phyloP scores from a whole-genome alignment of 2,797 vertebrate species.

The Cuniculus paca region DNA sequence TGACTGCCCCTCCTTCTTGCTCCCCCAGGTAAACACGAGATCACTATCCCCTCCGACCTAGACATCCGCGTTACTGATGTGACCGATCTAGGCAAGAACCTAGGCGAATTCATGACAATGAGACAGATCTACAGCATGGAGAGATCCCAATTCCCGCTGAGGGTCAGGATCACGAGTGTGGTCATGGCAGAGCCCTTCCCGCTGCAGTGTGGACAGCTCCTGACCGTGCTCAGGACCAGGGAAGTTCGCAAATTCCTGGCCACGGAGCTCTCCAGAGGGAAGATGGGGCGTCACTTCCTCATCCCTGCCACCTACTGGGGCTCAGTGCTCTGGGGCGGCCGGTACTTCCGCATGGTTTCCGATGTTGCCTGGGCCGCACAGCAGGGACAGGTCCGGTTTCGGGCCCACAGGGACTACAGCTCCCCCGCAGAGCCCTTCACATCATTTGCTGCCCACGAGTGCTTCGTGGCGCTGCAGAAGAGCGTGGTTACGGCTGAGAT shows the following conservation, averaged over 20 bases:
- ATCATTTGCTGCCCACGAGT: background rate
- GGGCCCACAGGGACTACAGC: background rate
- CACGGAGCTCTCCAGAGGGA: conserved; percentile 44
- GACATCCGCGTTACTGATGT: background rate
- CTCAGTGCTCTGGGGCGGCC: background rate
- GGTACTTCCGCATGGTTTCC: background rate
- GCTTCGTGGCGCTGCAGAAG: background rate
- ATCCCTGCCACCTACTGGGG: background rate
- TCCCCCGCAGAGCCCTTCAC: background rate
- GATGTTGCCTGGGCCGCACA: background rate
- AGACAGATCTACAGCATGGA: conserved; percentile 35
- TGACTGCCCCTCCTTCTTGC: background rate
- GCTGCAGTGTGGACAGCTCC: background rate
- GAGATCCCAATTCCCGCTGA: background rate
- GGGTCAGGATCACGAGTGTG: background rate
- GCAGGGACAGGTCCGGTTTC: background rate
- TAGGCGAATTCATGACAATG: background rate
- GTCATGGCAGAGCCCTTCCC: background rate
- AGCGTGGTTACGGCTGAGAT: background rate
- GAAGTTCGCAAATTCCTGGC: background rate
- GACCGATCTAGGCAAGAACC: background rate
- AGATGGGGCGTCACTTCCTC: background rate
- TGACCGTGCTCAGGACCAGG: background rate
- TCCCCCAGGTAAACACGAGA: background rate
- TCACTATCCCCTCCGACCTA: background rate